Base-by-base conservation (phyloP, 2,113 vertebrate genomes). In the Dendropsophus ebraccatus region DNA sequence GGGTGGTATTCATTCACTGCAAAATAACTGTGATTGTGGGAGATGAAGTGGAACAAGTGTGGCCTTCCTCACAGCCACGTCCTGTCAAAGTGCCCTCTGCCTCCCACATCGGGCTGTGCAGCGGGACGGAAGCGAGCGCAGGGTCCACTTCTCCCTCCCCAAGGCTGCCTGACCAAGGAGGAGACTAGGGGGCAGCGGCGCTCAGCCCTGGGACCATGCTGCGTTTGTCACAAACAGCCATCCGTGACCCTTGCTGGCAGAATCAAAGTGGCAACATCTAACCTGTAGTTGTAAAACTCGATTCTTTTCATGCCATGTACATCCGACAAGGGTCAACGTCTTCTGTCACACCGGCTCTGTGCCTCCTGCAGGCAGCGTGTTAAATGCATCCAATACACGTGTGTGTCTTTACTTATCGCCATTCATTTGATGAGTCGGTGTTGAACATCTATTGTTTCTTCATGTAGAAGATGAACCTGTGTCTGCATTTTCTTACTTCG, bases 1-100 rank as follows among this genome's bases (percentile, higher is more conserved):
- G 91, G 89, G 90, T 90, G 86, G 89, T 77, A 87, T 91, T 88
- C 85, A 88, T 88, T 91, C 90, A 88, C 87, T 91, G 87, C 87
- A 91, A 87, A 91, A 83, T 89, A 91, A 89, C 73, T 88, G 86
- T 88, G 83, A 77, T 87, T 88, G 86, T 89, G 89, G 86, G 54
- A 91, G 90, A 90, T 90, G 89, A 92, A 88, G 90, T 91, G 91
- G 91, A 92, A 92, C 89, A 90, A 90, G 90, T 80, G 84, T 88
- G 85, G 87, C 87, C 85, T 92, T 90, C 90, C 90, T 92, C 88
- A 91, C 85, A 91, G 91, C 89, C 90, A 90, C 89, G 90, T 91
- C 87, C 89, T 23, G 67, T 90, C 89, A 90, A 90, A 89, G 49
- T 88, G 86, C 85, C 85, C 87, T 81, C 84, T 85, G 83, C 83